Base-by-base conservation (phyloP, 53 echinoderm and acorn worm species). In the Luidia sarsii region DNA sequence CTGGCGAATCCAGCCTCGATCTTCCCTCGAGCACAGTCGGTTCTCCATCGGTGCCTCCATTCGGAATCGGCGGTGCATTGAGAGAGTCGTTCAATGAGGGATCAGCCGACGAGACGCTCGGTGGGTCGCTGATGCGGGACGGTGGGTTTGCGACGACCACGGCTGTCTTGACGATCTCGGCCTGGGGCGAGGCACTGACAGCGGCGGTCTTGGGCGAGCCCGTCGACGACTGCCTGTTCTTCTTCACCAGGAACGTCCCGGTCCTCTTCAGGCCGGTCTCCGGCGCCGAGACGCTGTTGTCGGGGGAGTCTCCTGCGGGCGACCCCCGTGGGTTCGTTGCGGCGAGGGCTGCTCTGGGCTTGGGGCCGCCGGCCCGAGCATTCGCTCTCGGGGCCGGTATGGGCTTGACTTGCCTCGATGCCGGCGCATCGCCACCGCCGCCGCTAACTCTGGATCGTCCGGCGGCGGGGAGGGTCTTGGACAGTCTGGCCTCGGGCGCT, bases 111-210 rank as follows among this genome's bases (percentile, higher is more conserved):
- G 74, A 8, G 16, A 4, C 9, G 7, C 57, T 21, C 45, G 7
- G 16, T 24, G 6, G 39, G 18, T 39, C 52, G 11, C 19, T 39
- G 4, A 20, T 20, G 8, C 29, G 16, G 33, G 39, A 28, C 22
- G 74, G 39, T 38, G 59, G 13, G 39, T 57, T 57, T 39, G 28
- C 54, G 23, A 39, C 72, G 3, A 54, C 74, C 39, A 74, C 74
- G 57, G 57, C 74, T 74, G 74, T 74, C 16, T 74, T 74, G 56
- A 39, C 39, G 25, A 55, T 74, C 29, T 74, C 45, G 21, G 74
- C 38, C 25, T 74, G 51, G 11, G 74, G 74, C 28, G 59, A 74
- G 24, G 25, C 74, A 74, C 39, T 14, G 21, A 74, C 57, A 27
- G 19, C 6, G 56, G 74, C 57, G 59, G 39, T 57, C 57, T 36